Evolutionary conservation across 2,888 invertebrate genomes (phyloP), one percentile per base, ranked within the genome.

Genomic region (Drosophila rellima): DNA sequence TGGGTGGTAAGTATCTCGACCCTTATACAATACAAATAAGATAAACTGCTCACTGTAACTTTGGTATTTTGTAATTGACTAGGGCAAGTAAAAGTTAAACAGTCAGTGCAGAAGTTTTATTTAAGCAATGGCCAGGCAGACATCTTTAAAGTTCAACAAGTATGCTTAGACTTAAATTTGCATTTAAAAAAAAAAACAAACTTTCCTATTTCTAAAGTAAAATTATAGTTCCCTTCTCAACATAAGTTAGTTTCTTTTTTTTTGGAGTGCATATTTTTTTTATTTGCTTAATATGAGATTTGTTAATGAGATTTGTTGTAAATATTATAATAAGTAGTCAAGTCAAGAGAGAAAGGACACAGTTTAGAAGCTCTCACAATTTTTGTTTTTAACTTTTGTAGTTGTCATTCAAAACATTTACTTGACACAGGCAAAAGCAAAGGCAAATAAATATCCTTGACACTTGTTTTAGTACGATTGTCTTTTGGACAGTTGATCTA

Each of bases 1-100:
- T 92, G 70, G 91, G 91, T 71, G 92, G 92, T 92, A 90, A 92
- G 91, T 92, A 68, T 26, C 48, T 55, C 48, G 35, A 68, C 42
- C 40, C 33, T 15, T 59, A n/a, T 13, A 23, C 55, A 47, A 70
- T 61, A 26, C 20, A 45, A 68, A 29, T 26, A 47, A 56, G 47
- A 26, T 18, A 47, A 42, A 29, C 11, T 31, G 48, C 39, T 54
- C 29, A 35, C 26, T 7, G 44, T 40, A 40, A 35, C 40, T 7
- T 42, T 0, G 5, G 20, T 6, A 13, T 17, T 40, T 13, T 54
- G 56, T 57, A 65, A 60, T 70, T 54, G 63, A 23, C 37, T 39
- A 13, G 29, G 17, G 20, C 33, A 55, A 59, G 35, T 29, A 15
- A 50, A 70, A 50, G 33, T 23, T 35, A n/a, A 57, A 17, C 17